Evolutionary conservation across 2,888 invertebrate species (phyloP).

Genomic region (Mesochorus sp.): DNA sequence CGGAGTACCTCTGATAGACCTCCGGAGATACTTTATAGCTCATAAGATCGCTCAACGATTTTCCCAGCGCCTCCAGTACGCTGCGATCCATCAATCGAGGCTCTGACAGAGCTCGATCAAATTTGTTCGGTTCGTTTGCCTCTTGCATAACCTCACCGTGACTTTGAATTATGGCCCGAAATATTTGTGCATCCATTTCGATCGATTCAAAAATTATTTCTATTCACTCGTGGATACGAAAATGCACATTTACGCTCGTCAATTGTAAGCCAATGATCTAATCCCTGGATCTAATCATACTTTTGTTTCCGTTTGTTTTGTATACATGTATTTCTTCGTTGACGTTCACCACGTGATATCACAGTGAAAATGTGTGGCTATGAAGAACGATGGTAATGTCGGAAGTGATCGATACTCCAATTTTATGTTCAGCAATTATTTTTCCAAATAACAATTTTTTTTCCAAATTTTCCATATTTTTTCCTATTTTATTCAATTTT

Average conservation of each 20-base stretch:
- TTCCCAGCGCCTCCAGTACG: conserved; percentile 67
- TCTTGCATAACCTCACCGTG: conserved; percentile 63
- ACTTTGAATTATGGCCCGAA: conserved; percentile 69
- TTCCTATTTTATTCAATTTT: too few relatives aligned
- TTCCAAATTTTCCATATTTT: too few relatives aligned
- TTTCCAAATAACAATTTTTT: too few relatives aligned
- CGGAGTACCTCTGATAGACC: conserved; percentile 75
- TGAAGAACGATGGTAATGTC: too few relatives aligned
- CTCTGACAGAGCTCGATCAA: conserved; percentile 54
- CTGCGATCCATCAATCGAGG: conserved; percentile 66
- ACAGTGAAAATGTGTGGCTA: too few relatives aligned
- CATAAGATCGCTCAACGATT: conserved; percentile 70
- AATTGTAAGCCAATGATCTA: conserved; percentile 44
- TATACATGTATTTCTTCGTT: conserved; percentile 25
- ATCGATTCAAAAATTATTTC: neutral
- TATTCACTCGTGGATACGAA: too few relatives aligned
- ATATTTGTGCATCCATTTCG: conserved; percentile 71
- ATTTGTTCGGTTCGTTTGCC: conserved; percentile 60
- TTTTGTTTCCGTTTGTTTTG: neutral
- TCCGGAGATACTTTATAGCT: conserved; percentile 74
- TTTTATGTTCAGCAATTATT: too few relatives aligned
- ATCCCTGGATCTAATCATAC: too few relatives aligned
- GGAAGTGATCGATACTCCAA: too few relatives aligned
- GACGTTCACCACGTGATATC: too few relatives aligned
- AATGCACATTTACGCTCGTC: neutral